Percentiles rank a stretch among this genome's conserved stretches.
Evolutionary conservation across 37 sponge, comb jelly and placozoan species (phyloP).

Genomic region (Lycopodina hypogea): DNA sequence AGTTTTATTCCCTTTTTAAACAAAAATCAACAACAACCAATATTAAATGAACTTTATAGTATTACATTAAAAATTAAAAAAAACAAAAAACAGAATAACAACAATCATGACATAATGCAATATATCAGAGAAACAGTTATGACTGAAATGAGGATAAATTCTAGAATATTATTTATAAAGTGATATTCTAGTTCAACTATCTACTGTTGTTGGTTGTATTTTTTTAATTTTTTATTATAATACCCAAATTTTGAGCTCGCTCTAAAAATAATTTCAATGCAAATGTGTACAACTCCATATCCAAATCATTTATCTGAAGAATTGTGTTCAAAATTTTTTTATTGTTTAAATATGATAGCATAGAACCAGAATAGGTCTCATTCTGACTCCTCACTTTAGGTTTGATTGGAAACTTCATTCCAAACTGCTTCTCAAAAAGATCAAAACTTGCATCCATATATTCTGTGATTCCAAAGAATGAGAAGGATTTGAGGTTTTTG

Average conservation of each 20-base stretch:
- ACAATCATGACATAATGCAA: no score
- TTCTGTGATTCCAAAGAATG: slow-evolving; percentile 79
- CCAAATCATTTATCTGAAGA: slow-evolving; percentile 50
- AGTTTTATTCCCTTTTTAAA: no score
- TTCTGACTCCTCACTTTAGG: slow-evolving; percentile 31
- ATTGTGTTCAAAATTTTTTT: slow-evolving; percentile 27
- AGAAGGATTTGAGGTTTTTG: slow-evolving; percentile 55
- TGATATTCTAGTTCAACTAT: no score
- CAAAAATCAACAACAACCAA: no score
- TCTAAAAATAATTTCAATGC: slow-evolving; percentile 60
- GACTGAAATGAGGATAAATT: no score
- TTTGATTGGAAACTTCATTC: slow-evolving; percentile 44
- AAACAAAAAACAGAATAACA: no score
- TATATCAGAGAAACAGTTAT: no score
- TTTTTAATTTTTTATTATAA: not conserved
- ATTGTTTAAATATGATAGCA: slow-evolving; percentile 26
- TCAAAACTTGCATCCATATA: slow-evolving; percentile 48
- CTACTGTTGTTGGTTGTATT: no score
- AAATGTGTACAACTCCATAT: slow-evolving; percentile 77
- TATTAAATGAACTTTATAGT: no score
- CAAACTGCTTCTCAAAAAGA: slow-evolving; percentile 76
- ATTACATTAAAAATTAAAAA: no score
- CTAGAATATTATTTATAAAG: no score
- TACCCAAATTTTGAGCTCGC: slow-evolving; percentile 15
- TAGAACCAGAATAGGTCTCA: slow-evolving; percentile 17